A percentile compares a stretch with the other conserved stretches of the same genome.
phyloP scores from a whole-genome alignment of 2,888 invertebrate species.

The Plagodis dolabraria region DNA sequence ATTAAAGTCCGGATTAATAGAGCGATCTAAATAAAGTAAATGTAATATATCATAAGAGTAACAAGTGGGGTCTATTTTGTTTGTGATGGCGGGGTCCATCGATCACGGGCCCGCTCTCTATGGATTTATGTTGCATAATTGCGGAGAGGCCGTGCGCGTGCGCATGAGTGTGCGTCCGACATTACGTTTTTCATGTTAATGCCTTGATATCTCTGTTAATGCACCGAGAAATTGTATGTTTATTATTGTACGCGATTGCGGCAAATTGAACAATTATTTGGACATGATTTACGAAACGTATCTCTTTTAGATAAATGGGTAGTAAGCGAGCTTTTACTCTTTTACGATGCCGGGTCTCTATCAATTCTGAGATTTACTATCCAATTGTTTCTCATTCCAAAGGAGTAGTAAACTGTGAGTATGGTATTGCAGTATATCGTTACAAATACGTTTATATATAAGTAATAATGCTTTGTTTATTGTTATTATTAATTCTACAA shows the following conservation, averaged over 20 bases:
- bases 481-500: no score
- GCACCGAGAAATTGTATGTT: slow-evolving; percentile 54
- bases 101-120: slow-evolving; percentile 68
- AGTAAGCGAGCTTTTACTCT: slow-evolving; percentile 26
- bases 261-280: slow-evolving; percentile 45
- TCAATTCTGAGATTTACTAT: slow-evolving; percentile 22
- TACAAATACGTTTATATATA: no score
- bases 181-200: slow-evolving; percentile 68
- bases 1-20: slow-evolving; percentile 53
- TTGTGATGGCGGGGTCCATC: slow-evolving; percentile 66
- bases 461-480: no score
- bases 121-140: slow-evolving; percentile 80
- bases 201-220: slow-evolving; percentile 69
- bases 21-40: slow-evolving; percentile 55
- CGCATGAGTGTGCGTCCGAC: slow-evolving; percentile 47
- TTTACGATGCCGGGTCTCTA: slow-evolving; percentile 12
- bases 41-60: slow-evolving; percentile 67
- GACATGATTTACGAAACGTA: slow-evolving; percentile 43
- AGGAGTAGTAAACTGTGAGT: slow-evolving; percentile 14
- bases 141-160: slow-evolving; percentile 57
- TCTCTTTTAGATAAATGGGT: slow-evolving; percentile 30
- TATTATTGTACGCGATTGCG: slow-evolving; percentile 46
- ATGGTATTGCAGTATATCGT: neutral
- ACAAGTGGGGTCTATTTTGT: slow-evolving; percentile 67
- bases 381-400: slow-evolving; percentile 16